Evolutionary conservation across 2,797 vertebrate species (phyloP).

Genomic region (Melanotaenia nigrans): DNA sequence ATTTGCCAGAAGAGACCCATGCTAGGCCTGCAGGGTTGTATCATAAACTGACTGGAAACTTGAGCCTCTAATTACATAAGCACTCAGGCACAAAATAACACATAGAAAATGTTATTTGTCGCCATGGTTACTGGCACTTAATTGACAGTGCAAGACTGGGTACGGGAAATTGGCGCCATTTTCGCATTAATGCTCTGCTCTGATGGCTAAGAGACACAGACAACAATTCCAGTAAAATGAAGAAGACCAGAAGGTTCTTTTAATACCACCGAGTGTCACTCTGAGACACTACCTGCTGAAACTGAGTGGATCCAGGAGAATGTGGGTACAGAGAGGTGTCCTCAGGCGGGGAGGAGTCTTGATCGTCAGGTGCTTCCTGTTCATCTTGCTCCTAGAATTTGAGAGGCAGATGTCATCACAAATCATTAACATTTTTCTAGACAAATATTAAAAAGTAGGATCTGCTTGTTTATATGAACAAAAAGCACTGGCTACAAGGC

Average conservation of each 20-base stretch:
- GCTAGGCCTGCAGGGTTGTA: not conserved
- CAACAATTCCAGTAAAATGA: not conserved
- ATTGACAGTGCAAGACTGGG: not conserved
- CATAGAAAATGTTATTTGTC: conserved; percentile 8
- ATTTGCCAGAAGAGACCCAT: not conserved
- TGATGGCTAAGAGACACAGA: not conserved
- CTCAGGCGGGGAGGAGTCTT: conserved; percentile 98
- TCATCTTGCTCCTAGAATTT: conserved; percentile 94
- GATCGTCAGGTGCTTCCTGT: conserved; percentile 97
- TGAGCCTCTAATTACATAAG: not conserved
- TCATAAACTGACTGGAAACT: conserved; percentile 6
- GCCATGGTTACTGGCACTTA: conserved; percentile 15
- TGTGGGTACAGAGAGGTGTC: conserved; percentile 97
- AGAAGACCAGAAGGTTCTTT: not conserved
- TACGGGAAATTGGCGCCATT: not conserved
- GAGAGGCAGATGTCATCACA: conserved; percentile 32
- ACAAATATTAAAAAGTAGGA: conserved; percentile 13
- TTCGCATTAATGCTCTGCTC: not conserved
- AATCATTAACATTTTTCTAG: not conserved
- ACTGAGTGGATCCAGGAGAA: conserved; percentile 93
- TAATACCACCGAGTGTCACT: not conserved
- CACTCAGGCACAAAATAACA: not conserved
- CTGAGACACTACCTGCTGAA: conserved; percentile 91
- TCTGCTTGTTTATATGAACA: conserved; percentile 29
- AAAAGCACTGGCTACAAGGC: conserved; percentile 14